phyloP scores from a whole-genome alignment of 2,888 invertebrate species.

The Drosophila stalkeri region DNA sequence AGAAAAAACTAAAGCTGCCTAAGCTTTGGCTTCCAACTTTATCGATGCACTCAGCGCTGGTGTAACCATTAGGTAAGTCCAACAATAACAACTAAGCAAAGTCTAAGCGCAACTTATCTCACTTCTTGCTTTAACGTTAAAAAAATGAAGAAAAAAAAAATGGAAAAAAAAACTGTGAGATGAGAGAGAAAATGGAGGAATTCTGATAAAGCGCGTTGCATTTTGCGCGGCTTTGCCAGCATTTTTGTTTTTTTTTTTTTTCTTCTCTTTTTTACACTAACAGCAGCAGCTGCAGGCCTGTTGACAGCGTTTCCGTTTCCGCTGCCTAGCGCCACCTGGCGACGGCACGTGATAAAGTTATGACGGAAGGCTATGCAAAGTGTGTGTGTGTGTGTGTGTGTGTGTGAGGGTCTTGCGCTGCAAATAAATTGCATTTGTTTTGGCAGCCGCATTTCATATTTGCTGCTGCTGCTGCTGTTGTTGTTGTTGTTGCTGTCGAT shows the following conservation, averaged over 20 bases:
- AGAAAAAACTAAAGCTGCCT: background rate
- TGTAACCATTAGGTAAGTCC: slow-evolving; percentile 17
- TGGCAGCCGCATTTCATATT: slow-evolving; percentile 40
- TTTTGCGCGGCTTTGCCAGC: slow-evolving; percentile 42
- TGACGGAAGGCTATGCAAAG: slow-evolving; percentile 18
- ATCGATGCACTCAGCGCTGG: slow-evolving; percentile 32
- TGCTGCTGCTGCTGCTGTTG: slow-evolving; percentile 17
- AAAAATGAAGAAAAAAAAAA: slow-evolving; percentile 7
- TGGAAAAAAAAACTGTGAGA: background rate
- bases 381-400: background rate
- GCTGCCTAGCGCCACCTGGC: slow-evolving; percentile 56
- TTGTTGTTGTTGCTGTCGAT: slow-evolving; percentile 24
- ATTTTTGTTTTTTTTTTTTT: slow-evolving; percentile 12
- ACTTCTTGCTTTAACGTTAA: slow-evolving; percentile 20
- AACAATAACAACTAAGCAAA: slow-evolving; percentile 3
- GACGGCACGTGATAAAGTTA: slow-evolving; percentile 59
- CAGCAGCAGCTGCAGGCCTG: slow-evolving; percentile 39
- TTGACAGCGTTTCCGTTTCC: slow-evolving; percentile 61
- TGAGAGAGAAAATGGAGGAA: slow-evolving; percentile 14
- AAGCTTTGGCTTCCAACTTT: slow-evolving; percentile 8
- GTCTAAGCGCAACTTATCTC: slow-evolving; percentile 43
- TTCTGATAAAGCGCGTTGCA: slow-evolving; percentile 47
- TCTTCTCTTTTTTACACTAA: background rate
- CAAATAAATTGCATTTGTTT: slow-evolving; percentile 66
- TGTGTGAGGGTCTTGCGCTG: slow-evolving; percentile 25